A percentile compares a stretch with the other conserved stretches of the same genome.
These are phyloP conservation scores for Tenebrosternarchus preto DNA, from an alignment of 2,113 vertebrate species.

Conservation along the genomic window DNA sequence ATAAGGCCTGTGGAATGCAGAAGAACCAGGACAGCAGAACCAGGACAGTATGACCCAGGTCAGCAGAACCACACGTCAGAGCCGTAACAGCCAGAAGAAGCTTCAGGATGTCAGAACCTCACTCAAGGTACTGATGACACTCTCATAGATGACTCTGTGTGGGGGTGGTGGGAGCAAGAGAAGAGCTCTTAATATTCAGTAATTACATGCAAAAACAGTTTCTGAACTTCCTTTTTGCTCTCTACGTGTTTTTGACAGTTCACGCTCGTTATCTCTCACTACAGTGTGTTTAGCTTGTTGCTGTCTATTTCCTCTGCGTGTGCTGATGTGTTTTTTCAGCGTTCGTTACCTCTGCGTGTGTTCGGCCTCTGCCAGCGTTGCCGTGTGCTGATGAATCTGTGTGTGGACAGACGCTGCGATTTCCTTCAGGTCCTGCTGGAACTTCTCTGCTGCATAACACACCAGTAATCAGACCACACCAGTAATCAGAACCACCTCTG, in stretches of 20 bases:
- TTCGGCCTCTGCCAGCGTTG: constrained; percentile 63
- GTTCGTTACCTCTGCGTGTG: constrained; percentile 75
- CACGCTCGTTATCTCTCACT: too few relatives aligned
- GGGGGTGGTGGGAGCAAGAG: constrained; percentile 49
- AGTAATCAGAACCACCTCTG: not conserved
- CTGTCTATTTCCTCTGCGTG: too few relatives aligned
- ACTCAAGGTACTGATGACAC: constrained; percentile 78
- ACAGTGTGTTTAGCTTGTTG: too few relatives aligned
- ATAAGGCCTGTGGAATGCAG: too few relatives aligned
- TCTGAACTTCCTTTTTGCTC: too few relatives aligned
- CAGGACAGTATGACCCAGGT: too few relatives aligned
- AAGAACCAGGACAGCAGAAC: too few relatives aligned
- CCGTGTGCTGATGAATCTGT: constrained; percentile 70
- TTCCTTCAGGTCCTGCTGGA: constrained; percentile 70
- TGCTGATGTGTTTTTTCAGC: too few relatives aligned
- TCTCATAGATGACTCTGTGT: constrained; percentile 80
- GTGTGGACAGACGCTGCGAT: constrained; percentile 71
- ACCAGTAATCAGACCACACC: not conserved
- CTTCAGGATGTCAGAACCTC: constrained; percentile 73
- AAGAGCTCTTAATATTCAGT: not conserved
- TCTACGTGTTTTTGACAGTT: too few relatives aligned
- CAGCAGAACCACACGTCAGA: too few relatives aligned
- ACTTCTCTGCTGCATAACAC: constrained; percentile 66
- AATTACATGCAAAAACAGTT: not conserved
- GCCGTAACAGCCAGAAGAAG: not conserved